These are phyloP conservation scores for Aphodius granarius DNA, from an alignment of 2,888 invertebrate species.

Conservation along the genomic window DNA sequence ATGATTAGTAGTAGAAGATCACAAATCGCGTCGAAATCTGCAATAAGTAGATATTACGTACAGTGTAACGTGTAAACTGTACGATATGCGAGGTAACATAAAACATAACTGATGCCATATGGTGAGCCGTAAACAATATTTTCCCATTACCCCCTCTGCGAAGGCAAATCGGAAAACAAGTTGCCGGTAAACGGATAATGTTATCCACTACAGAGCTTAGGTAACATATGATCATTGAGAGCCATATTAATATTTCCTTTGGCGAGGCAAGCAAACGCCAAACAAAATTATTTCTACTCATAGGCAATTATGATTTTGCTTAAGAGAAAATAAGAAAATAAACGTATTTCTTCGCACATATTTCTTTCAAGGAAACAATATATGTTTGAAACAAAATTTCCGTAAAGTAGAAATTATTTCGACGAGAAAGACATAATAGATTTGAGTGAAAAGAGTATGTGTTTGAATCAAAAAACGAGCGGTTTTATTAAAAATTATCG, in stretches of 20 bases:
- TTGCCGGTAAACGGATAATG: not conserved
- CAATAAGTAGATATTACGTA: not conserved
- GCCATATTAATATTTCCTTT: not conserved
- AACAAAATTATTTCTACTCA: not conserved
- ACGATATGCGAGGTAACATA: not conserved
- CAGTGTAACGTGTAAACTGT: not conserved
- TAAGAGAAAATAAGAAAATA: too few relatives aligned
- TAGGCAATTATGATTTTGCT: not conserved
- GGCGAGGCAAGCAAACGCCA: not conserved
- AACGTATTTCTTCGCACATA: too few relatives aligned
- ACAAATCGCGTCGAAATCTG: too few relatives aligned
- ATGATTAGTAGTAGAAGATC: too few relatives aligned
- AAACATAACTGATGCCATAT: not conserved
- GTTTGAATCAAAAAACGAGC: too few relatives aligned
- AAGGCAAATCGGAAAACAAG: not conserved
- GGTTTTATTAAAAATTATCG: too few relatives aligned
- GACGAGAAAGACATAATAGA: too few relatives aligned
- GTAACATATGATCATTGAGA: not conserved
- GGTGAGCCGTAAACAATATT: not conserved
- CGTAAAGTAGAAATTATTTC: too few relatives aligned
- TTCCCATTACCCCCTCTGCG: not conserved
- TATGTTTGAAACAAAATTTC: too few relatives aligned
- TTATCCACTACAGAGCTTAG: not conserved
- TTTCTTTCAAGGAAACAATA: too few relatives aligned
- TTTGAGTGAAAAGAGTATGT: too few relatives aligned